Evolutionary conservation across 2,797 vertebrate species (phyloP).

Genomic region (Gymnocypris eckloni): DNA sequence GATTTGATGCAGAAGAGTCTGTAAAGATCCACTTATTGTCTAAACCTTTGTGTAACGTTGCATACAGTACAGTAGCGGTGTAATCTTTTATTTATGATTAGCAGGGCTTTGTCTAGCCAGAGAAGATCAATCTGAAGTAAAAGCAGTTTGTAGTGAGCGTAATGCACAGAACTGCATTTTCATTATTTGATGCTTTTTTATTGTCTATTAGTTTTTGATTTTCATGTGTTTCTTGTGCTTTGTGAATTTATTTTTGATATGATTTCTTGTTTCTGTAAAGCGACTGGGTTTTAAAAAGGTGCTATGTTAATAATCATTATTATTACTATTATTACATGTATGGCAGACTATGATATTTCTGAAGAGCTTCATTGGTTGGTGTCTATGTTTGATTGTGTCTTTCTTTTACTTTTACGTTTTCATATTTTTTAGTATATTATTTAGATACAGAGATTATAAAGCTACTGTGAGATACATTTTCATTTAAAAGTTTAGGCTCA

Average conservation of each 20-base stretch:
- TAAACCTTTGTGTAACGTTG: slow-evolving; percentile 34
- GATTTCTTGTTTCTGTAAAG: not conserved
- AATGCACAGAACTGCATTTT: not conserved
- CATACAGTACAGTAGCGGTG: slow-evolving; percentile 17
- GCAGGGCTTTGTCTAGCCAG: slow-evolving; percentile 46
- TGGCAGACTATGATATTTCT: not conserved
- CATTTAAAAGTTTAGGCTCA: not conserved
- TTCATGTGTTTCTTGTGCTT: not conserved
- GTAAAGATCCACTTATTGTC: slow-evolving; percentile 13
- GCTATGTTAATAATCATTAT: not conserved
- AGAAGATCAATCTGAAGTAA: slow-evolving; percentile 25
- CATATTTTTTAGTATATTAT: not conserved
- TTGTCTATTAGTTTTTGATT: not conserved
- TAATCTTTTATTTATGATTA: slow-evolving; percentile 61
- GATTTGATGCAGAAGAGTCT: slow-evolving; percentile 20
- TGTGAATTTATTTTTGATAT: not conserved
- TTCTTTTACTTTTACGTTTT: not conserved
- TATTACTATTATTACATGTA: too few species aligned
- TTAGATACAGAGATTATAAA: not conserved
- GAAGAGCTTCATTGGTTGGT: not conserved
- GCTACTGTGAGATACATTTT: not conserved
- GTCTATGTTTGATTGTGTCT: not conserved
- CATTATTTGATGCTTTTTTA: not conserved
- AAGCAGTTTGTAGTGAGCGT: slow-evolving; percentile 4
- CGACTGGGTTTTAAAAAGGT: not conserved